Conservation (phyloP, 2,797 vertebrate species). For the Tarsius wallacei region DNA sequence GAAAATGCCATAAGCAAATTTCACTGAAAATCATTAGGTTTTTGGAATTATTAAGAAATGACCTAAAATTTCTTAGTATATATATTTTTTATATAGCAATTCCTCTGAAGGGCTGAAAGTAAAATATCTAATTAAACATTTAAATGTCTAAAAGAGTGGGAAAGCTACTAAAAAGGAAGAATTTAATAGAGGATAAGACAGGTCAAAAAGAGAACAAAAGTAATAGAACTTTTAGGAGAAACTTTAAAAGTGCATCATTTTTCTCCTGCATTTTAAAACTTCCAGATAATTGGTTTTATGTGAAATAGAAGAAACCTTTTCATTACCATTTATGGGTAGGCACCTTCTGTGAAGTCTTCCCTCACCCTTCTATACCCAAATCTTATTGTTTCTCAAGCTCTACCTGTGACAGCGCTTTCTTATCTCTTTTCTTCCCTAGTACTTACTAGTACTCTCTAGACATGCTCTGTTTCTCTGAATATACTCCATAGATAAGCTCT, state of each 20-base stretch:
- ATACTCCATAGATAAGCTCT: not conserved
- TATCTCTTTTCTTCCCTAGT: not conserved
- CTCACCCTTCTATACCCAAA: not conserved
- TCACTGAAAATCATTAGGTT: not conserved
- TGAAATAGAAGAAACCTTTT: not conserved
- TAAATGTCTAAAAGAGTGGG: not conserved
- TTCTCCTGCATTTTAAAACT: not conserved
- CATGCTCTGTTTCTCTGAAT: not conserved
- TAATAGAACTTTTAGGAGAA: not conserved
- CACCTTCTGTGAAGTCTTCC: not conserved
- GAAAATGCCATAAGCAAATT: slow-evolving; percentile 31
- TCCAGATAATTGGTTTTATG: not conserved
- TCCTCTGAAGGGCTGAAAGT: slow-evolving; percentile 23
- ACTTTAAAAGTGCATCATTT: not conserved
- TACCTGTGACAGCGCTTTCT: not conserved
- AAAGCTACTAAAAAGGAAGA: not conserved
- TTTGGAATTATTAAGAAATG: not conserved
- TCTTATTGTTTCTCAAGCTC: not conserved
- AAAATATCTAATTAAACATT: slow-evolving; percentile 7
- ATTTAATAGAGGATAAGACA: not conserved
- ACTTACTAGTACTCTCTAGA: not conserved
- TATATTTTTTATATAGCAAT: slow-evolving; percentile 24
- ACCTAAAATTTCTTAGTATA: slow-evolving; percentile 28
- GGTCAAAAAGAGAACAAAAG: not conserved
- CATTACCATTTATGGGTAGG: not conserved